These are phyloP conservation scores for Thamnophis sirtalis DNA, from an alignment of 2,113 vertebrate genomes.

Conservation along the genomic window DNA sequence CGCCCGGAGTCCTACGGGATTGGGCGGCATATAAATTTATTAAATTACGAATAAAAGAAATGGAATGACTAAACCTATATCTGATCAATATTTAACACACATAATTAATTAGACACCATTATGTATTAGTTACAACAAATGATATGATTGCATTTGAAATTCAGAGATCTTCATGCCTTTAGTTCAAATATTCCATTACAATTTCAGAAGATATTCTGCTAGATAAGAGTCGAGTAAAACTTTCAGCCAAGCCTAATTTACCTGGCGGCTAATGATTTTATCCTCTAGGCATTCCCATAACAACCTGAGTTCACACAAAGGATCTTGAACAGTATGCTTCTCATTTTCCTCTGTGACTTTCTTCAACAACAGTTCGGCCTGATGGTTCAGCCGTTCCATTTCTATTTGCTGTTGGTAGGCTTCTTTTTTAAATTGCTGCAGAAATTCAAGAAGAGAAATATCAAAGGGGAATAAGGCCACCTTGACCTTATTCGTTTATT, in stretches of 20 bases:
- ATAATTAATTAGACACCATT: not conserved
- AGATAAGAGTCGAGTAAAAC: not conserved
- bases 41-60: no score
- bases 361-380: slow-evolving; percentile 88
- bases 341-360: slow-evolving; percentile 85
- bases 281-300: slow-evolving; percentile 89
- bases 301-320: slow-evolving; percentile 86
- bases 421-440: slow-evolving; percentile 91
- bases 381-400: slow-evolving; percentile 94
- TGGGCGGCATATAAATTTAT: no score
- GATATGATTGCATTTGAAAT: not conserved
- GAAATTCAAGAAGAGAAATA: slow-evolving; percentile 24
- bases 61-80: not conserved
- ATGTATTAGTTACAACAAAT: not conserved
- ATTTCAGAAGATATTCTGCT: not conserved
- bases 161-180: not conserved
- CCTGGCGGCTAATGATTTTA: slow-evolving; percentile 92
- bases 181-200: not conserved
- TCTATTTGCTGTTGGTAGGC: slow-evolving; percentile 97
- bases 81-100: not conserved
- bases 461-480: not conserved
- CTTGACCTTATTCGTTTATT: not conserved
- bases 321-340: slow-evolving; percentile 86
- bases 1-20: no score
- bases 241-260: slow-evolving; percentile 47